Evolutionary conservation across 2,888 invertebrate genomes (phyloP).

Genomic region (Pherbina coryleti): DNA sequence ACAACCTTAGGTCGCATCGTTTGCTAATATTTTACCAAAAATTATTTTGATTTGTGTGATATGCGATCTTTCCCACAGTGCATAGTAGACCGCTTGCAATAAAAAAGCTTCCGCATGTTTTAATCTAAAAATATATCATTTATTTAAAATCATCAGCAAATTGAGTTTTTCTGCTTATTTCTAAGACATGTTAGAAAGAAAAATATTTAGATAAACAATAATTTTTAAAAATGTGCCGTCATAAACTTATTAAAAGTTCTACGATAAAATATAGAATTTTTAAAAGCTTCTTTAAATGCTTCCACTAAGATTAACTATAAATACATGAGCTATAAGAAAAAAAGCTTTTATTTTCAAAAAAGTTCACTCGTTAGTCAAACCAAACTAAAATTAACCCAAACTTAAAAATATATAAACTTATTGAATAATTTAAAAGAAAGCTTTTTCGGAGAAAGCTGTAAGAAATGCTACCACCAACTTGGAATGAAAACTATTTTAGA

Average conservation of each 20-base stretch:
- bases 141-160: too few relatives aligned
- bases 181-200: not conserved
- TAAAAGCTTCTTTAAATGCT: conserved; percentile 41
- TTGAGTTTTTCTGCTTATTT: not conserved
- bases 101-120: too few relatives aligned
- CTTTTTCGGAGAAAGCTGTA: not conserved
- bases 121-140: too few relatives aligned
- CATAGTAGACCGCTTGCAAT: too few relatives aligned
- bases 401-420: not conserved
- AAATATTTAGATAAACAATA: not conserved
- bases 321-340: not conserved
- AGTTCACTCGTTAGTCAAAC: not conserved
- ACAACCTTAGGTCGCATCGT: too few relatives aligned
- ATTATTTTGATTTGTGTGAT: too few relatives aligned
- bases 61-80: too few relatives aligned
- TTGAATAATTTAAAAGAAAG: not conserved
- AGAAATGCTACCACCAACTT: conserved; percentile 42
- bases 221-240: conserved; percentile 11
- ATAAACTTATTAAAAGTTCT: conserved; percentile 43
- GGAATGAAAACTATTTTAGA: conserved; percentile 18
- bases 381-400: not conserved
- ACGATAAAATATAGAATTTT: conserved; percentile 45
- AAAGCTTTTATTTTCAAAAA: not conserved
- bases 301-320: not conserved
- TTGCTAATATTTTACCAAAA: too few relatives aligned